Percentiles rank a stretch among this genome's conserved stretches.
Conservation (phyloP, 2,888 invertebrate species). For the Drosophila conformis region DNA sequence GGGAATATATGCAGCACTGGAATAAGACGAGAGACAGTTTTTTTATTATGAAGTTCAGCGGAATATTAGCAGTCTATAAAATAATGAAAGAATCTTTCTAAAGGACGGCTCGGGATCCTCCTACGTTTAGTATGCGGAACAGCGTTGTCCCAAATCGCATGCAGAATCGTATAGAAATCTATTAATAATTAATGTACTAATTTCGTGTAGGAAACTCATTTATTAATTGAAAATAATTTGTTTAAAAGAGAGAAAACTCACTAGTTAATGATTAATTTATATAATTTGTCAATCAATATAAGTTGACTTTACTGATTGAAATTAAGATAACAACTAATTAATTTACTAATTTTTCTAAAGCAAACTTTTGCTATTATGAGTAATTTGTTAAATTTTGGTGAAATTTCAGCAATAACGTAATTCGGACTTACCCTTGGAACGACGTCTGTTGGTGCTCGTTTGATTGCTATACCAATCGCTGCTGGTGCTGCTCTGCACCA, state of each 20-base stretch:
- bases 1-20: slow-evolving; percentile 93
- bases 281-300: neutral
- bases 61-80: neutral
- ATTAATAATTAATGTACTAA: neutral
- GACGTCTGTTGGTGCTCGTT: slow-evolving; percentile 24
- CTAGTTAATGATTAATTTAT: neutral
- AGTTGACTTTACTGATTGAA: neutral
- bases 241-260: neutral
- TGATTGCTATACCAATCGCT: slow-evolving; percentile 20
- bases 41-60: neutral
- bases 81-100: neutral
- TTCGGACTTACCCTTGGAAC: slow-evolving; percentile 51
- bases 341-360: neutral
- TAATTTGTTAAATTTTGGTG: neutral
- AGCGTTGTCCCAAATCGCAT: neutral
- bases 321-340: neutral
- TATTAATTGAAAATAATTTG: neutral
- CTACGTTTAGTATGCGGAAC: neutral
- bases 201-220: neutral
- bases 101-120: neutral
- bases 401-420: neutral
- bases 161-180: neutral
- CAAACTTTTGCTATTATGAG: neutral
- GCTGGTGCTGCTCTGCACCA: slow-evolving; percentile 3
- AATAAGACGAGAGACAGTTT: neutral